Base-by-base conservation (phyloP, 2,113 vertebrate genomes). In the Pedetes capensis region DNA sequence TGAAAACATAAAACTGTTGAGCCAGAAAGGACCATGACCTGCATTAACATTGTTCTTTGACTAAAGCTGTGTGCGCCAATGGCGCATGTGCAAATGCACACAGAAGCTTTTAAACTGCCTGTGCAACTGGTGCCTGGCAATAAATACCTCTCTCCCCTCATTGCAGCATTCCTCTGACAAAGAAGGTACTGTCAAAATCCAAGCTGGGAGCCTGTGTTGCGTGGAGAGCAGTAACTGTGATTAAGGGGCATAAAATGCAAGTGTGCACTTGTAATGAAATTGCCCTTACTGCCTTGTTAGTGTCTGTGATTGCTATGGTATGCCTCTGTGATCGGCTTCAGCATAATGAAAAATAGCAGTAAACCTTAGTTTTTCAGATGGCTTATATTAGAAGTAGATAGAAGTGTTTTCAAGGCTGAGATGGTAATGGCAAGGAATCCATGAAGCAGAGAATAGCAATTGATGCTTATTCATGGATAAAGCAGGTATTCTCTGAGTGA, bases 241-340 rank as follows among this genome's bases (percentile, higher is more conserved):
- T 92, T 64, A 95, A 92, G 61, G 84, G 27, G 76, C 94, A 95
- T 82, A 84, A 90, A 91, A 91, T 66, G 87, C 88, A 88, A 95
- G 88, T 68, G 39, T 86, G 94, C 72, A 66, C 94, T 97, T 91
- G 91, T 92, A 82, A 96, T 79, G 61, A 95, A 82, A 95, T 88
- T 87, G 88, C 95, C 96, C 85, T 86, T 88, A 53, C 90, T 95
- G 23, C 94, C 95, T 86, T 95, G 95, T 95, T 95, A 94, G 96
- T 69, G 32, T 83, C 87, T 86, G 81, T 86, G 95, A 95, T 95
- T 86, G 94, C 87, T 85, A 66, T 0, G 18, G 80, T 44, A 68
- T 85, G 93, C 91, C 68, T 94, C 84, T 87, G 92, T 87, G 87
- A 96, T 81, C 66, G 83, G 47, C 49, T 84, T 95, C 88, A 95